Conservation (phyloP, 2,797 vertebrate species). For the Galagoides demidoff region DNA sequence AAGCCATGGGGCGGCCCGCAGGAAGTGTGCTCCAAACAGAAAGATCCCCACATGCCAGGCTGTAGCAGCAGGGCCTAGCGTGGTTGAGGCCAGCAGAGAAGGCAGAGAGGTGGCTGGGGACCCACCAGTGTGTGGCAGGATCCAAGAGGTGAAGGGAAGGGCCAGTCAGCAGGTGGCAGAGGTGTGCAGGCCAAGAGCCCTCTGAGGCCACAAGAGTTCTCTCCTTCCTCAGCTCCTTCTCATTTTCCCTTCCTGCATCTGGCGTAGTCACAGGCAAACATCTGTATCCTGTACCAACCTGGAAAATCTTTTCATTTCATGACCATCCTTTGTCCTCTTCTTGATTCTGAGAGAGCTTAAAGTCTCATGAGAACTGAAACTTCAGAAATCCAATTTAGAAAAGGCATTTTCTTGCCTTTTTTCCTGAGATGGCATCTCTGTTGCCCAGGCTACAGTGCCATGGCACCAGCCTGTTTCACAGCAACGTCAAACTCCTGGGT, state of each 20-base stretch:
- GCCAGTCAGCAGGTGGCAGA: rapidly evolving
- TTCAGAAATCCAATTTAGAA: neutral
- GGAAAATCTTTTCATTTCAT: neutral
- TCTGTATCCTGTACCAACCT: neutral
- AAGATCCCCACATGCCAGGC: rapidly evolving
- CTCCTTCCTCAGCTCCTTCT: neutral
- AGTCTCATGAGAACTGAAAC: neutral
- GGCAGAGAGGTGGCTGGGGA: too few species aligned
- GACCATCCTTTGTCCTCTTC: neutral
- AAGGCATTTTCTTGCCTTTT: neutral
- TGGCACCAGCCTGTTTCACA: too few species aligned
- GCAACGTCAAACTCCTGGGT: too few species aligned
- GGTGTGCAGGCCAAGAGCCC: neutral
- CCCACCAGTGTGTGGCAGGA: rapidly evolving
- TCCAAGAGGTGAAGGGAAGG: neutral
- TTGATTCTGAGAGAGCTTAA: neutral
- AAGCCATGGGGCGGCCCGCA: neutral
- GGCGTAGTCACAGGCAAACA: neutral
- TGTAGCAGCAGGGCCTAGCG: neutral
- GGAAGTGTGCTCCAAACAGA: neutral
- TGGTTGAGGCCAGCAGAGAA: rapidly evolving
- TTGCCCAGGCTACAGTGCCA: too few species aligned
- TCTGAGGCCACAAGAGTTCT: rapidly evolving
- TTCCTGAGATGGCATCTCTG: too few species aligned
- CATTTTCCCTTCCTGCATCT: neutral